Base-by-base conservation (phyloP, 2,888 invertebrate genomes). In the Andrena flavipes region DNA sequence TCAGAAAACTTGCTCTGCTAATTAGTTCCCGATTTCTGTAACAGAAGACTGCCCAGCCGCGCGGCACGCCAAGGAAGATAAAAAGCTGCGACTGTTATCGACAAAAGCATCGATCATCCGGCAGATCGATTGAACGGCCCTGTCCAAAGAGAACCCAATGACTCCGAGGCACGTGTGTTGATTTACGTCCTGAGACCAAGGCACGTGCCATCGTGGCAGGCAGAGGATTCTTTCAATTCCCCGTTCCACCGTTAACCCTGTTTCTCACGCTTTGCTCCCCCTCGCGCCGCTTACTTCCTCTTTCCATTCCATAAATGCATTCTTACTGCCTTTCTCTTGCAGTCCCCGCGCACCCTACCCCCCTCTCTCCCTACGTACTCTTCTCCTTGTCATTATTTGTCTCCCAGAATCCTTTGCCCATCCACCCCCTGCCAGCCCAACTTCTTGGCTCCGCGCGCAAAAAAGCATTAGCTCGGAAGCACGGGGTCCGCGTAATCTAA, bases 181-280 rank as follows among this genome's bases (percentile, higher is more conserved):
- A 87, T 87, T 87, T 87, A 87, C 82, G 87, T 84, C 78, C 71
- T 80, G 84, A 76, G 85, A 85, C 77, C 78, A 33, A 73, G 85
- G 80, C 87, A 87, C 87, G 87, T 87, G 86, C 84, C 80, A 74
- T 63, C 60, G 68, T 62, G 80, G 82, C 72, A 75, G 85, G 71
- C 76, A 65, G 70, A 82, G 77, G 76, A 84, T 82, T 79, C 85
- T 80, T 75, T 74, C 68, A 63, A 33, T 64, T 60, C 64, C 35
- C 73, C 51, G 62, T 73, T 63, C 68, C 56, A 60, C 48, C 54
- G 48, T 76, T 71, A 49, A 56, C 64, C 69, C 71, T 62, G 26
- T 65, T 72, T 73, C 68, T 75, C 67, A 30, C 68, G 48, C 70
- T 65, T 75, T 63, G 48, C 48, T 62, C 30, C 23, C 30, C 54